phyloP scores from a whole-genome alignment of 2,888 invertebrate genomes.

The Apamea sordens region DNA sequence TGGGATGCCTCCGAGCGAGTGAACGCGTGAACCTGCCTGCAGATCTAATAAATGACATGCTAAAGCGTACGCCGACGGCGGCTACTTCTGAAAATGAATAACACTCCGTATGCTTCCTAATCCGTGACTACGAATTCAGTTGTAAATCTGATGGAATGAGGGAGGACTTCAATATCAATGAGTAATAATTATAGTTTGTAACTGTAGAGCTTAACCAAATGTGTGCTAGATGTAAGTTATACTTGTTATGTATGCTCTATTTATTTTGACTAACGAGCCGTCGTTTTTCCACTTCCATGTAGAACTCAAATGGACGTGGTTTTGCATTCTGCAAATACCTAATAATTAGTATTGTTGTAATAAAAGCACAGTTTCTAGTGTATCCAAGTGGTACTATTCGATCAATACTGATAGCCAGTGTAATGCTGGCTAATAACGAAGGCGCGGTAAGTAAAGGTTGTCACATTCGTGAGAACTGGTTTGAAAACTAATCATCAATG shows the following conservation, averaged over 20 bases:
- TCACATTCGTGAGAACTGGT: neutral
- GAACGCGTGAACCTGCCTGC: neutral
- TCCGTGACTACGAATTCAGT: neutral
- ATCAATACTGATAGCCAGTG: neutral
- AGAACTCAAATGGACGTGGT: neutral
- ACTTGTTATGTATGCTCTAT: conserved; percentile 57
- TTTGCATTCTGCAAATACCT: neutral
- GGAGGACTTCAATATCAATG: conserved; percentile 15
- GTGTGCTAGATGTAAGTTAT: conserved; percentile 74
- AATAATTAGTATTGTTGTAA: neutral
- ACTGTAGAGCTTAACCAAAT: conserved; percentile 75
- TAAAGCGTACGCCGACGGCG: neutral
- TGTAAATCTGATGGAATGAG: neutral
- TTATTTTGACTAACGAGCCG: conserved; percentile 27
- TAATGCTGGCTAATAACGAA: neutral
- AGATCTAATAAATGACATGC: neutral
- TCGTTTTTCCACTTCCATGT: neutral
- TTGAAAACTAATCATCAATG: neutral
- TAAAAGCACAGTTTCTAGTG: neutral
- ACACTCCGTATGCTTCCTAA: neutral
- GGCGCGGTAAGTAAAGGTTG: neutral
- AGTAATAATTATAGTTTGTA: conserved; percentile 37
- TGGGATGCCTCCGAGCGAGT: neutral
- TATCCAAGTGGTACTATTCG: neutral
- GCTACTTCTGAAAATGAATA: neutral